Evolutionary conservation across 2,113 vertebrate genomes (phyloP).

Genomic region (Empidonax traillii): DNA sequence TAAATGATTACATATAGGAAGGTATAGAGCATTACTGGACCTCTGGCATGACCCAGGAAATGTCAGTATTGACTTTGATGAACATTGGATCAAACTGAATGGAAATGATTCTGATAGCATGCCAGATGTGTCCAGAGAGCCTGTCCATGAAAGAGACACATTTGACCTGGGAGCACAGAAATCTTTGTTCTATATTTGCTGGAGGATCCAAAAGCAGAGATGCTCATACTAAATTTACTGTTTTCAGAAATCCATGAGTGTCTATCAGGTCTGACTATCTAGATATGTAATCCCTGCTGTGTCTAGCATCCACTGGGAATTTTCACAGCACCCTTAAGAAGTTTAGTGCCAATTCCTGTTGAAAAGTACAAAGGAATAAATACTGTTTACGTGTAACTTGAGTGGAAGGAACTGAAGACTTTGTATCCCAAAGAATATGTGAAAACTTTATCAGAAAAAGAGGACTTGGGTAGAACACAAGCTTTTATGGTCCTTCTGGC

Average conservation of each 20-base stretch:
- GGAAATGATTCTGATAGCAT: constrained; percentile 42
- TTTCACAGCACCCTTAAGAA: background rate
- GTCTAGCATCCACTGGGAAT: background rate
- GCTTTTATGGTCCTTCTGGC: background rate
- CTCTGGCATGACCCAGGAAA: constrained; percentile 37
- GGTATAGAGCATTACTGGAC: constrained; percentile 35
- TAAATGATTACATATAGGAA: constrained; percentile 42
- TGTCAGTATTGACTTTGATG: constrained; percentile 58
- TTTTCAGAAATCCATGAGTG: background rate
- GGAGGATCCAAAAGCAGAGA: background rate
- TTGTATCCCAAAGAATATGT: background rate
- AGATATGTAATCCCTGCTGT: background rate
- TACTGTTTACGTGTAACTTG: background rate
- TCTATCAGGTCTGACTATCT: background rate
- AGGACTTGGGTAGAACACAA: background rate
- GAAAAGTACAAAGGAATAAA: background rate
- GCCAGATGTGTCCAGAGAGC: constrained; percentile 47
- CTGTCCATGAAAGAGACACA: constrained; percentile 10
- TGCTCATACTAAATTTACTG: background rate
- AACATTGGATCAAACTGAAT: constrained; percentile 38
- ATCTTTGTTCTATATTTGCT: background rate
- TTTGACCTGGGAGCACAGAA: constrained; percentile 29
- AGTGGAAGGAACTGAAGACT: background rate
- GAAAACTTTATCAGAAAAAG: background rate
- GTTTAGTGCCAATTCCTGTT: background rate